Evolutionary conservation across 1,140 invertebrate species (phyloP), one percentile per base, ranked within the genome.

Genomic region (Gonatopus flavifemur): DNA sequence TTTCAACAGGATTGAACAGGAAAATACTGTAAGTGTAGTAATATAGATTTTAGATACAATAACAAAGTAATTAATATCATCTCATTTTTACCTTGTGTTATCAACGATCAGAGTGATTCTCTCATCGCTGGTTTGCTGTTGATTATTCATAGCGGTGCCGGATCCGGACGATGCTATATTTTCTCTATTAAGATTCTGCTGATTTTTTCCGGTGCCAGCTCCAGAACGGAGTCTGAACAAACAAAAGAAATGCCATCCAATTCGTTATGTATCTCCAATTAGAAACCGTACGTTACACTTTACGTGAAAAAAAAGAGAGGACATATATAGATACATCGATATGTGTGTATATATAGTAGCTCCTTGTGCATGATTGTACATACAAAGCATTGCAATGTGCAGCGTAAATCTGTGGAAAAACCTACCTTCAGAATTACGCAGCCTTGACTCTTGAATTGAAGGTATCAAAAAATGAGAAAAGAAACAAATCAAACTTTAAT

Each of bases 81-180:
- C 30, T 37, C 35, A 12, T 19, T 21, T 33, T 55, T 45, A 96
- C 58, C 94, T 81, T 0, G 94, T 95, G 56, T 93, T 94, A 70
- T 98, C 95, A 5, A 98, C 95, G 13, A 98, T 88, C 19, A 98
- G 80, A 2, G 93, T 96, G 16, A 98, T 87, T 33, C 89, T 74
- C 57, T 92, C 90, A 46, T 91, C 88, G 36, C 81, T 81, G 6
- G 74, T 62, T 47, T 72, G 76, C 18, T 66, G 57, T 56, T 69
- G 68, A 39, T 48, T 70, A 37, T 58, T 46, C 21, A 57, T 57
- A 10, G 63, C 57, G 37, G 58, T 50, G 12, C 59, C 52, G 5
- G 66, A 57, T 40, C 57, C 55, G 7, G 61, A 64, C 32, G 69
- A 51, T 9, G 62, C 39, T 18, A 66, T 37, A 53, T 57, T 72